phyloP scores from a whole-genome alignment of 2,113 vertebrate species.

The Oryzias celebensis region DNA sequence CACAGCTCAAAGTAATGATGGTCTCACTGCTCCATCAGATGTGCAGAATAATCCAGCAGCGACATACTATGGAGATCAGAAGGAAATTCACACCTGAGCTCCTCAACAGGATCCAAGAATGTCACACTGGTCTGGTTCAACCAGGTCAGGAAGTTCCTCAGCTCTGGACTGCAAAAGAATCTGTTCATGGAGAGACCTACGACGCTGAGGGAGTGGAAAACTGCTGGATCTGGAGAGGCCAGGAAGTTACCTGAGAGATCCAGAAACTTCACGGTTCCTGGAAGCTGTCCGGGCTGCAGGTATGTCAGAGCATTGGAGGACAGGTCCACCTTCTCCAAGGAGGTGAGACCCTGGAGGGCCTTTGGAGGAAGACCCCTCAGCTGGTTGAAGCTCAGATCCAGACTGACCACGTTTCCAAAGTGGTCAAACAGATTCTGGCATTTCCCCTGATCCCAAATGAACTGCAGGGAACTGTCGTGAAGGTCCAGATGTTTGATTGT shows the following conservation, averaged over 20 bases:
- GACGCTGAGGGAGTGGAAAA: conserved; percentile 71
- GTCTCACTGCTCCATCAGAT: conserved; percentile 3
- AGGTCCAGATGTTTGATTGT: conserved; percentile 79
- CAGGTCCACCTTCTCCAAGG: conserved; percentile 77
- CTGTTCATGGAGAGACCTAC: conserved; percentile 80
- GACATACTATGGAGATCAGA: conserved; percentile 30
- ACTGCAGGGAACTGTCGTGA: conserved; percentile 80
- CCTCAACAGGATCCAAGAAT: conserved; percentile 52
- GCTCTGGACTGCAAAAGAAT: conserved; percentile 79
- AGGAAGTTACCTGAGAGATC: conserved; percentile 83
- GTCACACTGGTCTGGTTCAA: conserved; percentile 78
- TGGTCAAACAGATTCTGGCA: conserved; percentile 84
- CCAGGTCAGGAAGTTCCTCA: conserved; percentile 79
- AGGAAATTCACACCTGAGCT: conserved; percentile 80
- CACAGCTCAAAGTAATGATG: too few species aligned
- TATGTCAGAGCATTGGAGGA: conserved; percentile 79
- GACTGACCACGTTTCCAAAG: conserved; percentile 66
- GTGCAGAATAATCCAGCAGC: conserved; percentile 34
- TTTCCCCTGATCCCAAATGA: conserved; percentile 76
- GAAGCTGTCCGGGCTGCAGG: conserved; percentile 73
- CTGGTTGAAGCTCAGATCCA: conserved; percentile 79
- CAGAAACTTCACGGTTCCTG: conserved; percentile 75
- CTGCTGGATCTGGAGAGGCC: conserved; percentile 76
- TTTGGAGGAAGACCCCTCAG: conserved; percentile 78
- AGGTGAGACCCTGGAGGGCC: conserved; percentile 79